Evolutionary conservation across 1,140 invertebrate genomes (phyloP).

Genomic region (Philopotamus ludificatus): DNA sequence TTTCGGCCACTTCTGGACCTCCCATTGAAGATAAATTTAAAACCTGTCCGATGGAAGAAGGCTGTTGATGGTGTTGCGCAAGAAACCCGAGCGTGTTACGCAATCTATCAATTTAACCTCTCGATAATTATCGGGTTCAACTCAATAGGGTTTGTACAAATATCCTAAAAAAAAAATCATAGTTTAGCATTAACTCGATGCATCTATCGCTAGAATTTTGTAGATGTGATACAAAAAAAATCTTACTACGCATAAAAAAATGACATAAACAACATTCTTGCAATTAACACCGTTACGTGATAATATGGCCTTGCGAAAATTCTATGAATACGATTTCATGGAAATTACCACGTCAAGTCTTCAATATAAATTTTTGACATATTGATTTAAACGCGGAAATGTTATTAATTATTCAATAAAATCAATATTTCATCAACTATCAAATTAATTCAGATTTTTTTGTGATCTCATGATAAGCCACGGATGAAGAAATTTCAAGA

Average conservation of each 20-base stretch:
- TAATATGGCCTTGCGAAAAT: too few species aligned
- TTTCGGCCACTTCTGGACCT: constrained; percentile 3
- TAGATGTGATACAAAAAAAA: not conserved
- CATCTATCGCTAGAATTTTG: too few species aligned
- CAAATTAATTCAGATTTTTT: not conserved
- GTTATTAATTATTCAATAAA: too few species aligned
- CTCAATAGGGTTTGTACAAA: not conserved
- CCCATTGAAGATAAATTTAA: constrained; percentile 5
- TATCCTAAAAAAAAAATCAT: too few species aligned
- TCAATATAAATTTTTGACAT: too few species aligned
- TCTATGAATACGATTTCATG: too few species aligned
- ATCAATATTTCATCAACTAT: not conserved
- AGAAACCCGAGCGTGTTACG: constrained; percentile 4
- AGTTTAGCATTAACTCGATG: too few species aligned
- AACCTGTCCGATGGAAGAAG: constrained; percentile 1
- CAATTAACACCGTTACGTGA: not conserved
- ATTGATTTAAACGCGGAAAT: too few species aligned
- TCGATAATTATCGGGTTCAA: not conserved
- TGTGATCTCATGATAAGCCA: not conserved
- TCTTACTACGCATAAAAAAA: not conserved
- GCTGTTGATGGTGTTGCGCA: not conserved
- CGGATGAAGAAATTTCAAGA: not conserved
- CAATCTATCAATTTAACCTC: not conserved
- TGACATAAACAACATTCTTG: not conserved
- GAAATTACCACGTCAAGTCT: too few species aligned